phyloP scores from a whole-genome alignment of 2,888 invertebrate genomes.

The Ennomos erosarius region DNA sequence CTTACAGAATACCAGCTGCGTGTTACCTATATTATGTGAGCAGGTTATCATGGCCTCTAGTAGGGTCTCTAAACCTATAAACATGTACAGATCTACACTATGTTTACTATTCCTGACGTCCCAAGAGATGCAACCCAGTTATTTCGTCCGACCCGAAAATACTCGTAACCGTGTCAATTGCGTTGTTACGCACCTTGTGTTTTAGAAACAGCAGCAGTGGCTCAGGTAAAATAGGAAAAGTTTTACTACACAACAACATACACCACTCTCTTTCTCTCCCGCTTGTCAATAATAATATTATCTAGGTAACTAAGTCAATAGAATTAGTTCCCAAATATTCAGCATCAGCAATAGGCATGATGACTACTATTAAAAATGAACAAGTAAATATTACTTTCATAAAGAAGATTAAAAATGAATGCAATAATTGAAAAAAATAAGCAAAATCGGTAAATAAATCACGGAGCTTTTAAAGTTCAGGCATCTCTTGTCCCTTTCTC shows the following conservation, averaged over 20 bases:
- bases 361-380: too few relatives aligned
- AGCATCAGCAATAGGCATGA: too few relatives aligned
- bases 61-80: slow-evolving; percentile 1
- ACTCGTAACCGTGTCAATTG: slow-evolving; percentile 8
- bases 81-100: slow-evolving; percentile 1
- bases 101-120: slow-evolving; percentile 5
- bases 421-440: too few relatives aligned
- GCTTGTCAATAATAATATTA: too few relatives aligned
- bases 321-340: too few relatives aligned
- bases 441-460: too few relatives aligned
- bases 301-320: too few relatives aligned
- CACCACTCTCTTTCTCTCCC: too few relatives aligned
- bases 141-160: not conserved
- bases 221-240: slow-evolving; percentile 1
- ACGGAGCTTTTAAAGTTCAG: too few relatives aligned
- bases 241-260: not conserved
- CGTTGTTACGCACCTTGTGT: slow-evolving; percentile 10
- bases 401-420: too few relatives aligned
- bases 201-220: slow-evolving; percentile 1
- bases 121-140: slow-evolving; percentile 19
- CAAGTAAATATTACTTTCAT: too few relatives aligned
- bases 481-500: too few relatives aligned
- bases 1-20: not conserved
- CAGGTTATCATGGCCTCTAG: slow-evolving; percentile 13
- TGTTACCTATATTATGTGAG: slow-evolving; percentile 5